Evolutionary conservation across 2,797 vertebrate genomes (phyloP), one percentile per base, ranked within the genome.

Genomic region (Chloroceryle inda): DNA sequence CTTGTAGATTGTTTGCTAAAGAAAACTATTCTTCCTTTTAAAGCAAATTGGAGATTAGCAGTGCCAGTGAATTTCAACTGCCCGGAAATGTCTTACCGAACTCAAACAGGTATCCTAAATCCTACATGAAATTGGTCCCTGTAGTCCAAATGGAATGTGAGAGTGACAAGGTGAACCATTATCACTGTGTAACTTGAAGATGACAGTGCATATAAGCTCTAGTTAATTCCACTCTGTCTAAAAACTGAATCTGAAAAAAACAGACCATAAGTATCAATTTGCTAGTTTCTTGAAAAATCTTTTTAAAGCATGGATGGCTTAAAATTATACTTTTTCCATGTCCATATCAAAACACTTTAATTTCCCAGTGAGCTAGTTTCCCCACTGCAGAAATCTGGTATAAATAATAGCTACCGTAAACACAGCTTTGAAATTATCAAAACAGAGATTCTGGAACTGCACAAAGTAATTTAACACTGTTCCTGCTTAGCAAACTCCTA

Each of bases 361-460:
- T 72, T 94, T 91, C 23, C 7, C 27, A 31, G 24, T 37, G 7
- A 88, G 64, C 44, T 76, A 71, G 4, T 33, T 90, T 88, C 13
- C 16, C 14, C 13, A 18, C 8, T 42, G 27, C 38, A 85, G 63
- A 89, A 93, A 80, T 50, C 8, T 78, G 24, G 4, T 58, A 38
- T 72, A 93, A 95, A 88, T 62, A 94, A 80, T 38, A 62, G 11
- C 21, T 81, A 27, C 62, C 40, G 38, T 85, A 95, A 94, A 75
- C 45, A 89, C 52, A 80, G 31, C 3, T 84, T 78, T 78, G 50
- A 84, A 94, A 81, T 62, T 2, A 88, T 85, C 73, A 78, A 85
- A 95, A 92, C 29, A 84, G 47, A 52, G 26, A 31, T 89, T 89
- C 53, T 81, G 58, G 29, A 88, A 62, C 27, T 44, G 42, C 64